Conservation (phyloP, 2,888 invertebrate genomes). For the Acrobasis consociella region DNA sequence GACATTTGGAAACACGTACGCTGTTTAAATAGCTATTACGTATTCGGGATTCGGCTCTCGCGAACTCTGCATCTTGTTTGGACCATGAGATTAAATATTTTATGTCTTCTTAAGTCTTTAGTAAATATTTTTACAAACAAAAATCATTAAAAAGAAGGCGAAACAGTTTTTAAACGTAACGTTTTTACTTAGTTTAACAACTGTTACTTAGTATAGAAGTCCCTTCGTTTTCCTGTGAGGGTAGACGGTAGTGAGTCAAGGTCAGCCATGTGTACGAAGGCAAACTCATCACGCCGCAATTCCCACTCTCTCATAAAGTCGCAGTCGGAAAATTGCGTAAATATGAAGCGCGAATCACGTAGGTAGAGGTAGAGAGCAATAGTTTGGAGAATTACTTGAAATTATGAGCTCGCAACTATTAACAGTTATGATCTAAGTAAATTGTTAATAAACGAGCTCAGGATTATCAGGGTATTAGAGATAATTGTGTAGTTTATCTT, state of each 20-base stretch:
- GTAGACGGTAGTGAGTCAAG: constrained; percentile 19
- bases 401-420: constrained; percentile 4
- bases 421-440: constrained; percentile 2
- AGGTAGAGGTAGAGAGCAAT: background rate
- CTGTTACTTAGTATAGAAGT: constrained; percentile 12
- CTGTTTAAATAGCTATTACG: constrained; percentile 57
- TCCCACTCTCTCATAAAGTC: constrained; percentile 20
- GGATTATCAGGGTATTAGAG: too few relatives aligned
- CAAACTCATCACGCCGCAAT: constrained; percentile 21
- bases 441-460: background rate
- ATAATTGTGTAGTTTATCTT: too few relatives aligned
- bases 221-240: constrained; percentile 1
- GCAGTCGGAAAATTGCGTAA: constrained; percentile 16
- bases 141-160: background rate
- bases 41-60: constrained; percentile 40
- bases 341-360: constrained; percentile 5
- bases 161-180: background rate
- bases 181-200: background rate
- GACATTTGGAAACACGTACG: constrained; percentile 67
- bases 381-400: background rate
- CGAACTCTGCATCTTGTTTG: constrained; percentile 45
- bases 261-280: constrained; percentile 17
- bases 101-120: constrained; percentile 14
- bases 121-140: background rate
- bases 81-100: constrained; percentile 31